Conservation (phyloP, 2,888 invertebrate genomes). For the Amiota minor region DNA sequence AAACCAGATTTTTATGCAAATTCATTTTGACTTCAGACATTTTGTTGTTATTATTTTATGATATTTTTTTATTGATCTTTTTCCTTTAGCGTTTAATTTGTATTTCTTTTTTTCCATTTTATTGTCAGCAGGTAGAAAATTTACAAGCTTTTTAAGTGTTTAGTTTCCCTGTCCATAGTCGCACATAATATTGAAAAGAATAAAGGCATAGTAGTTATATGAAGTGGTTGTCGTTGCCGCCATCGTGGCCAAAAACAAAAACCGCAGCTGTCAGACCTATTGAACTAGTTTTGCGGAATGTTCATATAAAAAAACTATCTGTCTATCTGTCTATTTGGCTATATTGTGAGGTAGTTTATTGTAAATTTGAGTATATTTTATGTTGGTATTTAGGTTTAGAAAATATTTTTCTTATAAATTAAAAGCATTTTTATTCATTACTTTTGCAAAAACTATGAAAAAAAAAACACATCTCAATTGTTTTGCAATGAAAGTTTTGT, state of each 20-base stretch:
- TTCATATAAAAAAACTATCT: neutral
- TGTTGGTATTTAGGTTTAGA: conserved; percentile 33
- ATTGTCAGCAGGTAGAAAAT: conserved; percentile 51
- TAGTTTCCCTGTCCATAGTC: neutral
- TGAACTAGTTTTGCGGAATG: conserved; percentile 63
- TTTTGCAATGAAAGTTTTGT: neutral
- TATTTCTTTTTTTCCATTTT: conserved; percentile 45
- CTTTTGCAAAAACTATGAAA: neutral
- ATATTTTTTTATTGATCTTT: conserved; percentile 52
- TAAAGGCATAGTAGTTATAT: no score
- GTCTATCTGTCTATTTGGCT: neutral
- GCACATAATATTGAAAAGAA: neutral
- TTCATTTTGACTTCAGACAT: conserved; percentile 27
- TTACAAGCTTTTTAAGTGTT: conserved; percentile 33
- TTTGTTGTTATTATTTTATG: conserved; percentile 31
- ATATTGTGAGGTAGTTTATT: no score
- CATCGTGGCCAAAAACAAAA: conserved; percentile 22
- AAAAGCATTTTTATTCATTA: neutral
- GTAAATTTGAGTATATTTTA: neutral
- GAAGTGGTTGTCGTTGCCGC: neutral
- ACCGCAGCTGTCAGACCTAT: conserved; percentile 54
- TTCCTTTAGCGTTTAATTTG: conserved; percentile 46
- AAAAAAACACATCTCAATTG: neutral
- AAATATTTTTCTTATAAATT: neutral
- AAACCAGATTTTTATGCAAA: conserved; percentile 63